These are phyloP conservation scores for Eristalinus aeneus DNA, from an alignment of 2,888 invertebrate genomes.

Conservation along the genomic window DNA sequence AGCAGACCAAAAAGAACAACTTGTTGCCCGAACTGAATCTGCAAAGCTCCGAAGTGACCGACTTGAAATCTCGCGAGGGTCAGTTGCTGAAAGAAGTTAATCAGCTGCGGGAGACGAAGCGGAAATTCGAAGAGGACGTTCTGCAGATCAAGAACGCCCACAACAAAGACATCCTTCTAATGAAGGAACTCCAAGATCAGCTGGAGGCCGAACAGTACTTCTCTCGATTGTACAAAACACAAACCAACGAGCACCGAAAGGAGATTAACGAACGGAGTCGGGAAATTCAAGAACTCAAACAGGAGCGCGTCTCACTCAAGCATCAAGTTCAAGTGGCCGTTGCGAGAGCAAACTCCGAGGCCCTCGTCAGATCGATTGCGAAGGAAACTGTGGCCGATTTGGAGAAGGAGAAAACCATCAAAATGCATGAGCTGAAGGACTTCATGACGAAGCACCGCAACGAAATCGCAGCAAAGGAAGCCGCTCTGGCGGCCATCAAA, in stretches of 20 bases:
- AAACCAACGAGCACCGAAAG: slow-evolving; percentile 93
- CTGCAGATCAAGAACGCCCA: slow-evolving; percentile 86
- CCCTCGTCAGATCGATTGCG: slow-evolving; percentile 95
- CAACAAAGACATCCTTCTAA: slow-evolving; percentile 86
- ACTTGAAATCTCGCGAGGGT: slow-evolving; percentile 87
- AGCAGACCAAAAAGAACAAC: slow-evolving; percentile 91
- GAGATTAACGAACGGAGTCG: slow-evolving; percentile 93
- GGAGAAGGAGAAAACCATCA: slow-evolving; percentile 98
- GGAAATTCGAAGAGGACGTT: slow-evolving; percentile 88
- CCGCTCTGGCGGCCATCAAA: slow-evolving; percentile 86
- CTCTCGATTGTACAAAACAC: slow-evolving; percentile 96
- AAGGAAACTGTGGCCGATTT: slow-evolving; percentile 97
- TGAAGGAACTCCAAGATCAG: slow-evolving; percentile 96
- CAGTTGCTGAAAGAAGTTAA: slow-evolving; percentile 87
- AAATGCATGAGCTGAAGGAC: slow-evolving; percentile 96
- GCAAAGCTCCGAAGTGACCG: slow-evolving; percentile 86
- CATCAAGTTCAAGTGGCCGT: slow-evolving; percentile 95
- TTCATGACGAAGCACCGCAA: slow-evolving; percentile 90
- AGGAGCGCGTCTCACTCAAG: slow-evolving; percentile 92
- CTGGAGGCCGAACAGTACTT: slow-evolving; percentile 98
- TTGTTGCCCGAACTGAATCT: slow-evolving; percentile 91
- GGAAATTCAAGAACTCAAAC: slow-evolving; percentile 91
- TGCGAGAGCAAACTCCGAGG: slow-evolving; percentile 95
- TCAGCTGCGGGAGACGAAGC: slow-evolving; percentile 86
- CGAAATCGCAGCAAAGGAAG: slow-evolving; percentile 90